Evolutionary conservation across 2,113 vertebrate species (phyloP).

Genomic region (Cichladusa arquata): DNA sequence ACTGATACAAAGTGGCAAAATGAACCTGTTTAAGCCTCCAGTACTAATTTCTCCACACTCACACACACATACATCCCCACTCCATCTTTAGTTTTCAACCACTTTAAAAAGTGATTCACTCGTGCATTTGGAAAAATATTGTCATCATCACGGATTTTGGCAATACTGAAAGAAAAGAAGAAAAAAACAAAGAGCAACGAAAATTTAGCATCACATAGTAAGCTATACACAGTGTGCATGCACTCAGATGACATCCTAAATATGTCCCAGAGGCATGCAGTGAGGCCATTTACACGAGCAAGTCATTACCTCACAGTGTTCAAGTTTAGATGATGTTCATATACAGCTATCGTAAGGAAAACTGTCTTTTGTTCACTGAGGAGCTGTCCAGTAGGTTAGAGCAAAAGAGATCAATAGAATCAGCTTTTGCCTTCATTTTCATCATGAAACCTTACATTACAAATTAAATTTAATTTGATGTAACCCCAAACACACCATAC

Average conservation of each 20-base stretch:
- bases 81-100: neutral
- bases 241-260: neutral
- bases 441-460: neutral
- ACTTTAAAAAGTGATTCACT: neutral
- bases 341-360: neutral
- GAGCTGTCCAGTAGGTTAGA: neutral
- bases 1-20: neutral
- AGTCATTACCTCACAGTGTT: neutral
- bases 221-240: neutral
- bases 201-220: neutral
- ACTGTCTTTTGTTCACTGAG: neutral
- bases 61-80: no score
- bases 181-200: neutral
- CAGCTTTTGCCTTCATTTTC: neutral
- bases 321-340: neutral
- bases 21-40: neutral
- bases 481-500: neutral
- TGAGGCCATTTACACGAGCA: neutral
- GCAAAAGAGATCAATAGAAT: neutral
- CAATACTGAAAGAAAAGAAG: neutral
- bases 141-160: neutral
- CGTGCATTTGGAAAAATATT: neutral
- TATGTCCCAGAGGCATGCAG: neutral
- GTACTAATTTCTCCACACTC: neutral
- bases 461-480: conserved; percentile 2